Evolutionary conservation across 2,113 vertebrate genomes (phyloP).

Genomic region (Phrynocephalus versicolor): DNA sequence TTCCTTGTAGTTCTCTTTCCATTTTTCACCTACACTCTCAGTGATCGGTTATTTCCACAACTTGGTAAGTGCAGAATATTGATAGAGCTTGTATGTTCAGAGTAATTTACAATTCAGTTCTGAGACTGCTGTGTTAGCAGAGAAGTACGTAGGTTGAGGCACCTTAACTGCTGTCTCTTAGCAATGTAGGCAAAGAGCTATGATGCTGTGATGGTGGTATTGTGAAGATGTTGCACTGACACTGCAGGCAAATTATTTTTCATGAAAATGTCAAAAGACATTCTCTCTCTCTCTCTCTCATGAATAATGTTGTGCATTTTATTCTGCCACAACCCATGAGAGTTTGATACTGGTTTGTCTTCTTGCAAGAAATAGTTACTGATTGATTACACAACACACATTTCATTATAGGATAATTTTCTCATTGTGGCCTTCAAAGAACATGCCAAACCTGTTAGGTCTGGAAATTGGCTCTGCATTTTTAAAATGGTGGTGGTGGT

Average conservation of each 20-base stretch:
- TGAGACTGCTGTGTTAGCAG: constrained; percentile 11
- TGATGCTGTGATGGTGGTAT: not conserved
- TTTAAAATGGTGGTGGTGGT: too few relatives aligned
- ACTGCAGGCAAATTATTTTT: constrained; percentile 3
- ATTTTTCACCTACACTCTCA: not conserved
- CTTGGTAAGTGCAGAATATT: not conserved
- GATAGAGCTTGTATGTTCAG: not conserved
- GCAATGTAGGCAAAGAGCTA: not conserved
- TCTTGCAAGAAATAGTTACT: not conserved
- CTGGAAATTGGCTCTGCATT: too few relatives aligned
- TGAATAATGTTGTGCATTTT: not conserved
- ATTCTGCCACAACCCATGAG: not conserved
- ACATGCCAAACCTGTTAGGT: not conserved
- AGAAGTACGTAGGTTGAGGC: constrained; percentile 13
- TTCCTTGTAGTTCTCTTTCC: not conserved
- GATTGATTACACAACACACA: not conserved
- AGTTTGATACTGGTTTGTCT: constrained; percentile 5
- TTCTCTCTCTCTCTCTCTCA: not conserved
- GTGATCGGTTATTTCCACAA: not conserved
- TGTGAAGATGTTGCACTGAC: constrained; percentile 5
- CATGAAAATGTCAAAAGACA: too few relatives aligned
- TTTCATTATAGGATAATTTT: not conserved
- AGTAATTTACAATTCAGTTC: constrained; percentile 1
- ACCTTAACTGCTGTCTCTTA: not conserved
- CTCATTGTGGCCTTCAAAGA: not conserved